Percentiles rank a stretch among this genome's conserved stretches.
These are phyloP conservation scores for Gonioctena quinquepunctata DNA, from an alignment of 1,140 invertebrate species.

Conservation along the genomic window DNA sequence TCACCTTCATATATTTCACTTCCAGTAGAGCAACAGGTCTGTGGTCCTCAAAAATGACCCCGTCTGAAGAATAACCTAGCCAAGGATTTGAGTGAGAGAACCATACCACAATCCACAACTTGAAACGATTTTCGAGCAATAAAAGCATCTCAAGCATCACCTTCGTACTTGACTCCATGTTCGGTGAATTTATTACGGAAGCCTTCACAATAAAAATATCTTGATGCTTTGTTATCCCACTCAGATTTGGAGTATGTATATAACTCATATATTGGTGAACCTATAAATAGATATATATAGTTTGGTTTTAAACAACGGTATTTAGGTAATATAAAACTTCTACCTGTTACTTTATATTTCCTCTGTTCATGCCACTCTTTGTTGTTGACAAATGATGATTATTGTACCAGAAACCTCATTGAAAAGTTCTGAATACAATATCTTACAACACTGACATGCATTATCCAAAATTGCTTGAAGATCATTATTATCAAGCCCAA, in stretches of 20 bases:
- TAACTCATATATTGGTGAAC: slow-evolving; percentile 20
- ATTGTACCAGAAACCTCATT: not conserved
- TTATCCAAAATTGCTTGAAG: slow-evolving; percentile 4
- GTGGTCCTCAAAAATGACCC: slow-evolving; percentile 6
- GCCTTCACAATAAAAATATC: slow-evolving; percentile 10
- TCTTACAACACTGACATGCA: slow-evolving; percentile 9
- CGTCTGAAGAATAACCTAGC: slow-evolving; percentile 20
- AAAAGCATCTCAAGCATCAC: slow-evolving; percentile 9
- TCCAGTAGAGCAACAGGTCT: slow-evolving; percentile 10
- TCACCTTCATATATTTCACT: slow-evolving; percentile 19
- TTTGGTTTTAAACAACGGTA: not conserved
- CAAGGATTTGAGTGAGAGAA: slow-evolving; percentile 9
- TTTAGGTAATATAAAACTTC: not conserved
- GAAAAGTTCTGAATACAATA: slow-evolving; percentile 1
- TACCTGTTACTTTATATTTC: no score
- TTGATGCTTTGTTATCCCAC: slow-evolving; percentile 10
- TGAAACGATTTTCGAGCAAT: not conserved
- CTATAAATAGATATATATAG: no score
- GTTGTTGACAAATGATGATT: not conserved
- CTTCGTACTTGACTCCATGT: slow-evolving; percentile 5
- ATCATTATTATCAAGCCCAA: no score
- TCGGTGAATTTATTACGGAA: not conserved
- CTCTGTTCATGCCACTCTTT: no score
- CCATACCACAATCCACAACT: slow-evolving; percentile 21
- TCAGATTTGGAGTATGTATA: slow-evolving; percentile 16